Base-by-base conservation (phyloP, 2,888 invertebrate species). In the Drosophila paramelanica region DNA sequence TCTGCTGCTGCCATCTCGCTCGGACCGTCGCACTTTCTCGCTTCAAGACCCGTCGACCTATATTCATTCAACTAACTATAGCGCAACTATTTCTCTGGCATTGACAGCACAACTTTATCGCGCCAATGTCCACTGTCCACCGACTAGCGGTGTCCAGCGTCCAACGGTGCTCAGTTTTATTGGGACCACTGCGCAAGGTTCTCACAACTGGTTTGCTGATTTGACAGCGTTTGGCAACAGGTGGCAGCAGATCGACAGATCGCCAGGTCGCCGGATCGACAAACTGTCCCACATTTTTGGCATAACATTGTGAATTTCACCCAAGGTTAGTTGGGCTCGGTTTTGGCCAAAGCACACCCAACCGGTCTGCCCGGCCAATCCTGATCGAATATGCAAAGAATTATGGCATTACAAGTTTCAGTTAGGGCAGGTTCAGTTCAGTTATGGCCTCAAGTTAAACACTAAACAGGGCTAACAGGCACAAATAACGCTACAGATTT, bases 41-140 rank as follows among this genome's bases (percentile, higher is more conserved):
- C 70, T 81, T 65, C 75, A 72, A 78, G 79, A 79, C 71, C 59
- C 36, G 77, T 75, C 86, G 83, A 83, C 83, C 83, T 74, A 83
- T 88, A 83, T 75, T 75, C 73, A 51, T 41, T n/a, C 73, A 69
- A 68, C 75, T 50, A 71, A 77, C 55, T 77, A 55, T 38, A 60
- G 67, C 55, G 77, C 78, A 56, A 68, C 78, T 75, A 77, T 77
- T 77, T 65, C 47, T 64, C 50, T 51, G 72, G 41, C 73, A 67
- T 66, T 66, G 71, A 52, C 71, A 74, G 52, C 51, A 23, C 61
- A 57, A 61, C 58, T 42, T 39, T 31, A 51, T 46, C 60, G 69
- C 11, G n/a, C 53, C 45, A 25, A 1, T 10, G 11, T 58, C 14
- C 36, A 5, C n/a, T 14, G 31, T 39, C 58, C 49, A 25, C 20